Conservation (phyloP, 2,797 vertebrate genomes). For the Muraenolepis orangiensis region DNA sequence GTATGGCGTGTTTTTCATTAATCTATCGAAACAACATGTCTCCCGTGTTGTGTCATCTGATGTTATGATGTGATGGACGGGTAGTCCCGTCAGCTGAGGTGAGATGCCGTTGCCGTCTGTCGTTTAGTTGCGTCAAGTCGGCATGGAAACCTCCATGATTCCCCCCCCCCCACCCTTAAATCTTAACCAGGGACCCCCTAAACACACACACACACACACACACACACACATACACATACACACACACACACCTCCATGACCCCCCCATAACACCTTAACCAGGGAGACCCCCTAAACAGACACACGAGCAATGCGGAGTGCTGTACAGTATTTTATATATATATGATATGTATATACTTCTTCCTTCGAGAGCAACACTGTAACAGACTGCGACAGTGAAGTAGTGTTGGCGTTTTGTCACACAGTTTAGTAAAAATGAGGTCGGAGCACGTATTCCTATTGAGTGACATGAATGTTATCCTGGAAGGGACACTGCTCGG, state of each 20-base stretch:
- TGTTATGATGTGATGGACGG: not conserved
- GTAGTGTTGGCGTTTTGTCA: not conserved
- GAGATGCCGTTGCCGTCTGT: not conserved
- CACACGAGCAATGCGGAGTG: not conserved
- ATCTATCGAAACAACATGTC: not conserved
- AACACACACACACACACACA: no score
- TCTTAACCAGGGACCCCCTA: no score
- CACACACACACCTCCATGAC: slow-evolving; percentile 6
- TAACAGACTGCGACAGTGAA: not conserved
- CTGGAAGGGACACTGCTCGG: not conserved
- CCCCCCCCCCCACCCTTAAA: no score
- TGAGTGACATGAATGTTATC: not conserved
- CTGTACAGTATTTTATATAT: no score
- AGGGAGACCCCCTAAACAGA: no score
- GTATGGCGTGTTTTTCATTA: slow-evolving; percentile 34
- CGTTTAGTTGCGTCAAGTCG: not conserved
- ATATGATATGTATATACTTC: no score
- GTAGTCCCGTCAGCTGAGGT: not conserved
- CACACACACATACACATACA: not conserved
- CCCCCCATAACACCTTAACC: no score
- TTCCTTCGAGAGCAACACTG: not conserved
- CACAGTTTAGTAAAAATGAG: not conserved
- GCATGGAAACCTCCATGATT: slow-evolving; percentile 18
- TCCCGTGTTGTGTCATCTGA: not conserved
- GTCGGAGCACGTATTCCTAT: not conserved